These are phyloP conservation scores for Drosophila bipectinata DNA, from an alignment of 1,140 invertebrate species.

Conservation along the genomic window DNA sequence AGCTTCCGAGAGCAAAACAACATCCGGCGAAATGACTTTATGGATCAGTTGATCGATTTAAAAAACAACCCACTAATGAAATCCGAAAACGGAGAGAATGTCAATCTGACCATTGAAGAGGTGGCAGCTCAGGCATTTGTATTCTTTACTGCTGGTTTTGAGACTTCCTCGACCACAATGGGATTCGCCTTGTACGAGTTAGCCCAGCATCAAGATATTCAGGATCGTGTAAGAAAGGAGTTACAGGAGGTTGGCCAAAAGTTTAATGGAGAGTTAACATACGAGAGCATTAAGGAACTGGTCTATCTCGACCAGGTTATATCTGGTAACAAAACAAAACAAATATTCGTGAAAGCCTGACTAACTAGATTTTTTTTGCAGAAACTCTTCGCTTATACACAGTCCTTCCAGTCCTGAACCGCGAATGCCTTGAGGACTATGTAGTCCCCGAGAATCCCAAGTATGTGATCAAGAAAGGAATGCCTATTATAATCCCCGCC, in stretches of 20 bases:
- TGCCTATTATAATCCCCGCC: slow-evolving; percentile 59
- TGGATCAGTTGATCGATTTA: slow-evolving; percentile 85
- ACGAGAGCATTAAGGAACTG: slow-evolving; percentile 85
- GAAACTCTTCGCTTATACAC: slow-evolving; percentile 76
- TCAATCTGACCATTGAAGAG: slow-evolving; percentile 66
- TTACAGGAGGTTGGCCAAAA: slow-evolving; percentile 83
- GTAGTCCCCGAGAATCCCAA: slow-evolving; percentile 79
- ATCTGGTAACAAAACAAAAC: slow-evolving; percentile 45
- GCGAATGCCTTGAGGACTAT: slow-evolving; percentile 81
- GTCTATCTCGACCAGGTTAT: slow-evolving; percentile 86
- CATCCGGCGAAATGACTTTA: slow-evolving; percentile 85
- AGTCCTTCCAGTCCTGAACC: slow-evolving; percentile 84
- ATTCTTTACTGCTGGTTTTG: slow-evolving; percentile 87
- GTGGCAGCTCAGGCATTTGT: slow-evolving; percentile 85
- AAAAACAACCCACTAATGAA: slow-evolving; percentile 83
- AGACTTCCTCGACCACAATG: slow-evolving; percentile 86
- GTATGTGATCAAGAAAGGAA: slow-evolving; percentile 73
- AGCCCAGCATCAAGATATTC: slow-evolving; percentile 85
- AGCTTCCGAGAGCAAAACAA: slow-evolving; percentile 84
- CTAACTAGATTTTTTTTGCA: slow-evolving; percentile 4
- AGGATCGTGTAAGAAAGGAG: slow-evolving; percentile 85
- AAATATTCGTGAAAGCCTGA: neutral
- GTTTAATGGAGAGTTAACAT: slow-evolving; percentile 84
- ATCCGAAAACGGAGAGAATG: slow-evolving; percentile 58
- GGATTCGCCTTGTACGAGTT: slow-evolving; percentile 85